phyloP scores from a whole-genome alignment of 2,797 vertebrate genomes.

The Pantherophis vulpinus region DNA sequence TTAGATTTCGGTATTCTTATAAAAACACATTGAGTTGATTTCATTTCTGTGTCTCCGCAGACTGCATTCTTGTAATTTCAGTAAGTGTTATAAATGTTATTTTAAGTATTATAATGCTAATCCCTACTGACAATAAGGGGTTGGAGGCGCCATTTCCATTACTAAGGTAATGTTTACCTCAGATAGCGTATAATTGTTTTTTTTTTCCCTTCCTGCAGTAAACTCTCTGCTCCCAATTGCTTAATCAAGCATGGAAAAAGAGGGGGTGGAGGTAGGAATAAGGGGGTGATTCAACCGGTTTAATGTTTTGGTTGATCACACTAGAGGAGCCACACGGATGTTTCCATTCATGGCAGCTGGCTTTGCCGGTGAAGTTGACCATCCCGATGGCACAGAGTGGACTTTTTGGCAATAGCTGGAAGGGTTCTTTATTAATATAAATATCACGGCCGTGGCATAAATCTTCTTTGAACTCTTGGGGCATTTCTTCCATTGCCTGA shows the following conservation, averaged over 20 bases:
- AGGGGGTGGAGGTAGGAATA: conserved; percentile 36
- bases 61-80: conserved; percentile 81
- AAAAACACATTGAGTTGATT: conserved; percentile 80
- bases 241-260: conserved; percentile 80
- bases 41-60: conserved; percentile 76
- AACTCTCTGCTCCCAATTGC: conserved; percentile 82
- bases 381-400: conserved; percentile 44
- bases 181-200: conserved; percentile 85
- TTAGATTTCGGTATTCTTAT: conserved; percentile 81
- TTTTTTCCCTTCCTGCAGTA: conserved; percentile 72
- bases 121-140: conserved; percentile 84
- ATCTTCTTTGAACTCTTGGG: conserved; percentile 58
- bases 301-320: conserved; percentile 68
- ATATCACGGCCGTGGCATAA: conserved; percentile 53
- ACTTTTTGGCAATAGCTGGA: conserved; percentile 50
- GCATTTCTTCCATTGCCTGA: conserved; percentile 40
- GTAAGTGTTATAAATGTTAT: conserved; percentile 91
- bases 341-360: not conserved
- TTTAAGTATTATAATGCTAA: conserved; percentile 87
- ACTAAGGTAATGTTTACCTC: conserved; percentile 91
- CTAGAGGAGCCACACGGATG: not conserved
- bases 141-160: conserved; percentile 82
- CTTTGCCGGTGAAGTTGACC: conserved; percentile 44
- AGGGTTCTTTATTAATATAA: conserved; percentile 63
- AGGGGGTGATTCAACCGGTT: conserved; percentile 58